These are phyloP conservation scores for Pterostichus madidus DNA, from an alignment of 2,888 invertebrate genomes.

Conservation along the genomic window DNA sequence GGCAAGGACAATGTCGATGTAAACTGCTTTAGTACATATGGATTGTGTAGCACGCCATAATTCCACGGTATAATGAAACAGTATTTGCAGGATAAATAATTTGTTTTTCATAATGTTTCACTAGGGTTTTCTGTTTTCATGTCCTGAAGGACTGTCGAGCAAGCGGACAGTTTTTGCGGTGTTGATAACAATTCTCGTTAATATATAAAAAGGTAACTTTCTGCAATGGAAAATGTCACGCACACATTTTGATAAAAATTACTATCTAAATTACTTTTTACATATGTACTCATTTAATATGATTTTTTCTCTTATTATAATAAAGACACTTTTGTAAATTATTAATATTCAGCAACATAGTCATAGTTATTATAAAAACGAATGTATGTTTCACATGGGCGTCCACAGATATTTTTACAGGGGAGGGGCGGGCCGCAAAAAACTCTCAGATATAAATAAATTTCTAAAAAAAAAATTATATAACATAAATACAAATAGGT, in stretches of 20 bases:
- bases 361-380: too few species aligned
- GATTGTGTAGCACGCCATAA: not conserved
- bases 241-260: not conserved
- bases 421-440: too few species aligned
- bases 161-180: not conserved
- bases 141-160: conserved; percentile 12
- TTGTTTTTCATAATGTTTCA: conserved; percentile 9
- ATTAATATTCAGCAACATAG: not conserved
- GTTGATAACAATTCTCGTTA: not conserved
- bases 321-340: not conserved
- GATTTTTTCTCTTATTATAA: not conserved
- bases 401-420: too few species aligned
- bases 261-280: not conserved
- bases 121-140: not conserved
- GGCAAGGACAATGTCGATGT: not conserved
- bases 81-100: not conserved
- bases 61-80: not conserved
- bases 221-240: conserved; percentile 21
- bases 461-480: too few species aligned
- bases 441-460: too few species aligned
- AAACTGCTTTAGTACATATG: not conserved
- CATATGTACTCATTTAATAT: not conserved
- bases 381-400: too few species aligned
- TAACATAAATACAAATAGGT: too few species aligned
- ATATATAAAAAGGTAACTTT: conserved; percentile 6